Base-by-base conservation (phyloP, 1,140 invertebrate genomes). In the Octopus bimaculoides region DNA sequence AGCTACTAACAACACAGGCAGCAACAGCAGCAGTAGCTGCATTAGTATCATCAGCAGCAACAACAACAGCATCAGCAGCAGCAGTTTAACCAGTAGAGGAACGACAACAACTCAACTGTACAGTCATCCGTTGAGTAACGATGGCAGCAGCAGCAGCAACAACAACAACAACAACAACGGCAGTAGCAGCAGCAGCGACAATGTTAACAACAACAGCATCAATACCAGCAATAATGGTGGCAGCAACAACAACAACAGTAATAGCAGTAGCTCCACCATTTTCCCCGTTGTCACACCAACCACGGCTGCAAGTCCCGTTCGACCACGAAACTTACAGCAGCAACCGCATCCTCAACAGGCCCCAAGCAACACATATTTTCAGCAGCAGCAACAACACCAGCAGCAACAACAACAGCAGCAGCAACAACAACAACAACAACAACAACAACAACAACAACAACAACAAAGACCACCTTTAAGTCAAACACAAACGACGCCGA, bases 161-260 rank as follows among this genome's bases (percentile, higher is more conserved):
- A 10, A 5, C 14, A 69, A 26, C 5, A 17, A 4, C 52, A 10
- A 5, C 14, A 69, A 26, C 14, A n/a, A 17, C 14, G 26, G 52
- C 0, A 52, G 54, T 81, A 10, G 12, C 52, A 17, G 14, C 54
- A 26, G 66, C n/a, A 53, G 14, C 20, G 26, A 41, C 55, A 77
- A 75, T 78, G 79, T 77, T 80, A 84, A 82, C 77, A 82, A 54
- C 80, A 82, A n/a, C 83, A 81, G 5, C 82, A 81, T 5, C 80
- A 81, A 54, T 82, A 81, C 5, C 81, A 82, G 54, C 79, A 79
- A 10, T 78, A 79, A 3, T 26, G 56, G 4, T 80, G 81, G 9
- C 81, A 79, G 8, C 9, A 74, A 26, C n/a, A 77, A 5, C 52
- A 76, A 12, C 75, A 66, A 61, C 54, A 52, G n/a, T 74, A 77